Evolutionary conservation across 1,140 invertebrate genomes (phyloP).

Genomic region (Triops cancriformis): DNA sequence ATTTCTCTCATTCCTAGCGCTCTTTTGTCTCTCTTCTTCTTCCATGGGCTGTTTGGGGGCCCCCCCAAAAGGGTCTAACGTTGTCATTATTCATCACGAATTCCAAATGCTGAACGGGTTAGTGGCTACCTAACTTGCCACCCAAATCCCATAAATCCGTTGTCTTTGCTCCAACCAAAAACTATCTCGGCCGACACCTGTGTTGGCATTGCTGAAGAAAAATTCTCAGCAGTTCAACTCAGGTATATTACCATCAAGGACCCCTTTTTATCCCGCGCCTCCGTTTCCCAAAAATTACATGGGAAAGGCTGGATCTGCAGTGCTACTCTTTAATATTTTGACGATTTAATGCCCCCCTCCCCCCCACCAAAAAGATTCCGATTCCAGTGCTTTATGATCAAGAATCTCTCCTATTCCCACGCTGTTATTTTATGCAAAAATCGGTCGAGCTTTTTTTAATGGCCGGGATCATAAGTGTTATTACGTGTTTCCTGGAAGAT

Average conservation of each 20-base stretch:
- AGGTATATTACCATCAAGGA: not conserved
- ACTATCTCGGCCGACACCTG: not conserved
- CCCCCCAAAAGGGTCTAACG: not conserved
- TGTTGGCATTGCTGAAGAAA: conserved; percentile 8
- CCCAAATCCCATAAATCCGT: conserved; percentile 9
- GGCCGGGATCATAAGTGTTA: not conserved
- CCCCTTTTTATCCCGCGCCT: not conserved
- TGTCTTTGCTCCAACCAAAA: conserved; percentile 1
- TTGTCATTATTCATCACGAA: conserved; percentile 7
- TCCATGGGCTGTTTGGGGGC: not conserved
- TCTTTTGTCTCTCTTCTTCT: conserved; percentile 10
- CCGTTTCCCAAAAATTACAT: not conserved
- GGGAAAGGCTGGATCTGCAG: not conserved
- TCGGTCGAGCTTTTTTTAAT: not conserved
- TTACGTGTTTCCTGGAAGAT: not conserved
- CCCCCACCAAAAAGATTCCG: not conserved
- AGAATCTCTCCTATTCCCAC: not conserved
- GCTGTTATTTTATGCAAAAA: conserved; percentile 1
- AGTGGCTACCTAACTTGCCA: conserved; percentile 12
- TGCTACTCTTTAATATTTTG: conserved; percentile 4
- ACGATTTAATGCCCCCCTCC: not conserved
- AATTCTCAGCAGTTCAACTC: not conserved
- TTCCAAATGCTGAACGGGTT: conserved; percentile 13
- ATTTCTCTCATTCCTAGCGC: conserved; percentile 1
- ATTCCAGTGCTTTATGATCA: not conserved